Percentiles rank a stretch among this genome's conserved stretches.
Conservation (phyloP, 1,140 invertebrate genomes). For the Armadillidium nasatum region DNA sequence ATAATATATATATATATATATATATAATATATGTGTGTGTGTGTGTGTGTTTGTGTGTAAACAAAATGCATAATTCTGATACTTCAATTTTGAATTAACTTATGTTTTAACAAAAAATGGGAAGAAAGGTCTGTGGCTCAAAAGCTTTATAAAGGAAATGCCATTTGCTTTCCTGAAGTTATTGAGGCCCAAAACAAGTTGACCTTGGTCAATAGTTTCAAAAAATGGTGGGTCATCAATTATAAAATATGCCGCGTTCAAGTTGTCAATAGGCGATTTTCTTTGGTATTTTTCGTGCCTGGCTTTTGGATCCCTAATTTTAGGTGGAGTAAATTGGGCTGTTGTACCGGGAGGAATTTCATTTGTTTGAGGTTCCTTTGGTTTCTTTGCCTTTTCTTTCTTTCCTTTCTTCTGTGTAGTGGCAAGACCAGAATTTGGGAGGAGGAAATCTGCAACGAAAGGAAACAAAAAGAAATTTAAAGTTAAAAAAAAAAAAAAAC, state of each 20-base stretch:
- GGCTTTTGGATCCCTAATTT: not conserved
- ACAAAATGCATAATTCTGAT: too few relatives aligned
- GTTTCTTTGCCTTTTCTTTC: not conserved
- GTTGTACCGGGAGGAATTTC: not conserved
- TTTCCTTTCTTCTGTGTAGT: too few relatives aligned
- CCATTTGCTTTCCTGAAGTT: slow-evolving; percentile 14
- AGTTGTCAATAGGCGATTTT: not conserved
- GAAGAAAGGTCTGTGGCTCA: slow-evolving; percentile 25
- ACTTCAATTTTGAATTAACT: not conserved
- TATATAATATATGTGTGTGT: too few relatives aligned
- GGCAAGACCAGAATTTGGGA: too few relatives aligned
- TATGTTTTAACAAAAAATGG: slow-evolving; percentile 29
- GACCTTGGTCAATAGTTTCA: slow-evolving; percentile 25
- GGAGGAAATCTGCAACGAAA: too few relatives aligned
- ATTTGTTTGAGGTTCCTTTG: not conserved
- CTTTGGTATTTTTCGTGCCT: not conserved
- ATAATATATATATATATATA: too few relatives aligned
- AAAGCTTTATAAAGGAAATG: slow-evolving; percentile 19
- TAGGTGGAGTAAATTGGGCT: not conserved
- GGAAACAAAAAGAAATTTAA: too few relatives aligned
- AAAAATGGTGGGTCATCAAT: slow-evolving; percentile 22
- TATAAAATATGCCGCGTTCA: slow-evolving; percentile 3
- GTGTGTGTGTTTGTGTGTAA: too few relatives aligned
- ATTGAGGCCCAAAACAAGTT: slow-evolving; percentile 14
- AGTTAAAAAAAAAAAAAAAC: too few relatives aligned